Percentiles rank a stretch among this genome's conserved stretches.
phyloP scores from a whole-genome alignment of 2,797 vertebrate genomes.

The Sorex maritimensis region DNA sequence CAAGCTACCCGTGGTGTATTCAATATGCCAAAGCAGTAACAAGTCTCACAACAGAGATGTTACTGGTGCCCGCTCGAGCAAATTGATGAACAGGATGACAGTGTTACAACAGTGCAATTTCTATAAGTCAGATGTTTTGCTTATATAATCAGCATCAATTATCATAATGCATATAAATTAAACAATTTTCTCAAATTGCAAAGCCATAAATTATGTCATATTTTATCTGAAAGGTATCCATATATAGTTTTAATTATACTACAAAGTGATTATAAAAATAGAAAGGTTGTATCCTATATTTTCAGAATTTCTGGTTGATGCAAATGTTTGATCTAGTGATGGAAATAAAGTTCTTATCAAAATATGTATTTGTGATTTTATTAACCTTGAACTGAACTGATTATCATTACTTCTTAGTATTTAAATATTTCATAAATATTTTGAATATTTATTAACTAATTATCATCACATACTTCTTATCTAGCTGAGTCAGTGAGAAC shows the following conservation, averaged over 20 bases:
- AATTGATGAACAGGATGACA: too few relatives aligned
- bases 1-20: too few relatives aligned
- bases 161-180: neutral
- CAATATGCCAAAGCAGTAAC: too few relatives aligned
- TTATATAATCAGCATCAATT: neutral
- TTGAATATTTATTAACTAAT: too few relatives aligned
- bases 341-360: constrained; percentile 39
- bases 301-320: constrained; percentile 39
- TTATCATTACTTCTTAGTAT: constrained; percentile 18
- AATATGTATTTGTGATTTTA: constrained; percentile 18
- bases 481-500: constrained; percentile 20
- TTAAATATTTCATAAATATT: constrained; percentile 51
- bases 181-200: neutral
- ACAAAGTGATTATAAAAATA: neutral
- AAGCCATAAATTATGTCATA: neutral
- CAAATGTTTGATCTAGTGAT: neutral
- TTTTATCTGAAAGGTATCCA: neutral
- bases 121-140: constrained; percentile 33
- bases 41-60: too few relatives aligned
- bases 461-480: too few relatives aligned
- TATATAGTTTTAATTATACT: neutral
- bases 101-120: neutral
- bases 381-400: constrained; percentile 35
- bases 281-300: neutral
- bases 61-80: too few relatives aligned